Evolutionary conservation across 2,113 vertebrate species (phyloP).

Genomic region (Lichenostomus cassidix): DNA sequence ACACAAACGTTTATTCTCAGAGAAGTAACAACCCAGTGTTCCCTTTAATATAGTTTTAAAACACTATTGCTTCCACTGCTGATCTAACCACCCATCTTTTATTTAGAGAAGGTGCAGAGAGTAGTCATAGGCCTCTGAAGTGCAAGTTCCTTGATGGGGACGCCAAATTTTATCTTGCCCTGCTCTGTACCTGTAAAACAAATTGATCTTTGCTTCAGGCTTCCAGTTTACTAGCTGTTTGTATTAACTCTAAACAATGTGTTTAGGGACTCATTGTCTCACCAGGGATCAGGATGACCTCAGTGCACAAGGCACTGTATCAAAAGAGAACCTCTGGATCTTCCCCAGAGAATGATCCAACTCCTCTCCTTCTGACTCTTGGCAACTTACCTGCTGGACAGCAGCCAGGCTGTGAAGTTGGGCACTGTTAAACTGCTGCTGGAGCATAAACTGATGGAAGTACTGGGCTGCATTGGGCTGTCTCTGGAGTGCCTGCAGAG

Average conservation of each 20-base stretch:
- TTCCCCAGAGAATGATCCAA: not conserved
- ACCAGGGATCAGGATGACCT: not conserved
- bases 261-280: not conserved
- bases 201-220: not conserved
- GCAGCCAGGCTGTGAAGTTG: slow-evolving; percentile 96
- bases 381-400: slow-evolving; percentile 90
- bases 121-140: not conserved
- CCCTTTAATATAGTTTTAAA: not conserved
- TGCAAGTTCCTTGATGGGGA: not conserved
- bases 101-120: not conserved
- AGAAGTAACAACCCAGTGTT: not conserved
- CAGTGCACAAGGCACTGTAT: not conserved
- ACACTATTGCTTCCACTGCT: not conserved
- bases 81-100: not conserved
- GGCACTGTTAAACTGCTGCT: slow-evolving; percentile 94
- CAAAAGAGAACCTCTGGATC: not conserved
- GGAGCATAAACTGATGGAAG: slow-evolving; percentile 97
- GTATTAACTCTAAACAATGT: not conserved
- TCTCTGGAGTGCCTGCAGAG: slow-evolving; percentile 92
- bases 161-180: not conserved
- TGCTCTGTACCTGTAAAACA: not conserved
- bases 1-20: not conserved
- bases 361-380: not conserved
- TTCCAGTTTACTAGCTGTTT: not conserved
- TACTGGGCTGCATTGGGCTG: slow-evolving; percentile 98